Evolutionary conservation across 2,888 invertebrate genomes (phyloP), one percentile per base, ranked within the genome.

Genomic region (Luffia ferchaultella): DNA sequence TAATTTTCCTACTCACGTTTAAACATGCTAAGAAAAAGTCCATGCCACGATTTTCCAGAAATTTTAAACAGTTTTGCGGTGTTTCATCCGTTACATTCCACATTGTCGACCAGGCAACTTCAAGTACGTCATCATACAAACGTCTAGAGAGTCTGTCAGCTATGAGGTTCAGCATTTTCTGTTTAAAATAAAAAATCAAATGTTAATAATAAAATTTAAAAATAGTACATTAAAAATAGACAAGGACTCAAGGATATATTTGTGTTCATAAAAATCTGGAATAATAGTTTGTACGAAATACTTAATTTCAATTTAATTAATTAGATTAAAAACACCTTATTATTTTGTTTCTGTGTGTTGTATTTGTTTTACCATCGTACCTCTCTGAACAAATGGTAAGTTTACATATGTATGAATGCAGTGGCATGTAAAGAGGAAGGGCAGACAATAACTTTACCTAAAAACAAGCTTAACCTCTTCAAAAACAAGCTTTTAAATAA

Each of bases 31-130:
- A 85, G 76, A 98, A 98, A 60, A 91, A 90, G 58, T 90, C 89
- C 93, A 98, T 94, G 57, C 98, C 98, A 43, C 90, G 87, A 54
- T 90, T 90, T 60, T 93, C 90, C 52, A 98, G 85, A 82, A 98
- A 98, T 62, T 93, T 87, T 70, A 90, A 88, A 83, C 98, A 98
- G 84, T 98, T 98, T 60, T 91, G 87, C 44, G 97, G 94, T 12
- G 97, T 98, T 83, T 98, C 98, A 73, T 98, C 98, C 30, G 94
- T 93, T 58, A 95, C 93, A 77, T 98, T 98, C 98, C 98, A 98
- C 93, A 98, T 93, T n/a, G 97, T 96, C 52, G 97, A 97, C 98
- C 98, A 98, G 2, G 97, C 96, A 16, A 97, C 96, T 79, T 98
- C 97, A 79, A 98, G 87, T 16, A 97, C 95, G 72, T 98, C 98